These are phyloP conservation scores for Drosophila malerkotliana DNA, from an alignment of 1,140 invertebrate genomes.

Conservation along the genomic window DNA sequence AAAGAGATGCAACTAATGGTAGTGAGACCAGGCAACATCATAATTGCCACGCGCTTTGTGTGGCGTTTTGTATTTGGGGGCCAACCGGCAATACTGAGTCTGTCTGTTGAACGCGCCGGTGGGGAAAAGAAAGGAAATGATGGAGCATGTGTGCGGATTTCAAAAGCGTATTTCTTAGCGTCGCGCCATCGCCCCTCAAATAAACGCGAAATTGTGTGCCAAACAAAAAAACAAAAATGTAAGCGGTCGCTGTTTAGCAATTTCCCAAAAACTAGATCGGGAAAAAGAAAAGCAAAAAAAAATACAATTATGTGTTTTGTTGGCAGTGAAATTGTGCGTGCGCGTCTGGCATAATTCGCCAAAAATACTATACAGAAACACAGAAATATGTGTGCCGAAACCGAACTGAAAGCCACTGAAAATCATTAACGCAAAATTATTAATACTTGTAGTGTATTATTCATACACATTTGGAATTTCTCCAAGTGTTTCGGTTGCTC, in stretches of 20 bases:
- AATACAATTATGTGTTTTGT: constrained; percentile 9
- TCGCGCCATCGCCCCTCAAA: constrained; percentile 17
- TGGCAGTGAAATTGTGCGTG: constrained; percentile 57
- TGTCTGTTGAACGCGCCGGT: constrained; percentile 29
- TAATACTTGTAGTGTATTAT: constrained; percentile 38
- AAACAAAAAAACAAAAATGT: constrained; percentile 40
- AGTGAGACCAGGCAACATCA: not conserved
- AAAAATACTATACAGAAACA: constrained; percentile 21
- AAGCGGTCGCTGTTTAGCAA: constrained; percentile 32
- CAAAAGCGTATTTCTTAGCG: constrained; percentile 25
- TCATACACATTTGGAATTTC: constrained; percentile 66
- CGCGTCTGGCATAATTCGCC: constrained; percentile 39
- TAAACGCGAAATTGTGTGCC: constrained; percentile 37
- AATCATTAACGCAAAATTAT: constrained; percentile 51
- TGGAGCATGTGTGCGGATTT: constrained; percentile 29
- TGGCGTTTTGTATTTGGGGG: not conserved
- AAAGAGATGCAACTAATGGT: not conserved
- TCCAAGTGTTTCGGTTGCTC: constrained; percentile 55
- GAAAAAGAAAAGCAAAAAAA: constrained; percentile 10
- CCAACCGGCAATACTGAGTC: not conserved
- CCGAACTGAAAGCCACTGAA: constrained; percentile 15
- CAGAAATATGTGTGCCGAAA: constrained; percentile 46
- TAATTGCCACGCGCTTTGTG: not conserved
- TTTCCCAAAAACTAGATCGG: constrained; percentile 6
- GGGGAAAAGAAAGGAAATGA: constrained; percentile 31